These are phyloP conservation scores for Meghimatium bilineatum DNA, from an alignment of 2,888 invertebrate genomes.

Conservation along the genomic window DNA sequence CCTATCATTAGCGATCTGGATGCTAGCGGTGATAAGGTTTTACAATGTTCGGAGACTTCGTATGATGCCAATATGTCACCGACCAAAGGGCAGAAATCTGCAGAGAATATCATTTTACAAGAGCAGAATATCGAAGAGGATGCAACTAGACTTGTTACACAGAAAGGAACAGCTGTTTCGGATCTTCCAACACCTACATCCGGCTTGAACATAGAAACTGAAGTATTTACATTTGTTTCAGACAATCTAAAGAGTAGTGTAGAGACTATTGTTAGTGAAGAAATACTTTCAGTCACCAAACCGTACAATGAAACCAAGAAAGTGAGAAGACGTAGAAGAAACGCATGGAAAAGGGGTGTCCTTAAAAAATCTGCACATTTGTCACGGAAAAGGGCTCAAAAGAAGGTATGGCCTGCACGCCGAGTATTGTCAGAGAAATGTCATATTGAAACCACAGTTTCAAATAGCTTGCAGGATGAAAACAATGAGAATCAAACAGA, in stretches of 20 bases:
- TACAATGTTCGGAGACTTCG: neutral
- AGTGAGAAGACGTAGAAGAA: slow-evolving; percentile 35
- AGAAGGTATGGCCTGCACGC: neutral
- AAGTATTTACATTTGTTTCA: neutral
- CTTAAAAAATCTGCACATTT: slow-evolving; percentile 14
- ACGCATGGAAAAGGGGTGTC: slow-evolving; percentile 45
- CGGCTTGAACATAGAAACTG: neutral
- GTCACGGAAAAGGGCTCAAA: neutral
- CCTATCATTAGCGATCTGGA: neutral
- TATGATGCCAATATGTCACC: neutral
- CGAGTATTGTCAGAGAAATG: neutral
- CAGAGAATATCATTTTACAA: neutral
- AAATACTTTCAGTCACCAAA: neutral
- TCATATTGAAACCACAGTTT: neutral
- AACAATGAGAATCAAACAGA: too few species aligned
- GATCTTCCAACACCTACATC: neutral
- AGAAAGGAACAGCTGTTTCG: neutral
- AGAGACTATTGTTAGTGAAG: neutral
- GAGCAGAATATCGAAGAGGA: neutral
- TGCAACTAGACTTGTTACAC: neutral
- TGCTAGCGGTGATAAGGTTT: too few species aligned
- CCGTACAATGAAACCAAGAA: neutral
- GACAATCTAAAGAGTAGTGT: neutral
- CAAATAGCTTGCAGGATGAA: neutral
- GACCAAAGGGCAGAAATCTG: neutral